phyloP scores from a whole-genome alignment of 2,888 invertebrate genomes.

The Stramonita haemastoma region DNA sequence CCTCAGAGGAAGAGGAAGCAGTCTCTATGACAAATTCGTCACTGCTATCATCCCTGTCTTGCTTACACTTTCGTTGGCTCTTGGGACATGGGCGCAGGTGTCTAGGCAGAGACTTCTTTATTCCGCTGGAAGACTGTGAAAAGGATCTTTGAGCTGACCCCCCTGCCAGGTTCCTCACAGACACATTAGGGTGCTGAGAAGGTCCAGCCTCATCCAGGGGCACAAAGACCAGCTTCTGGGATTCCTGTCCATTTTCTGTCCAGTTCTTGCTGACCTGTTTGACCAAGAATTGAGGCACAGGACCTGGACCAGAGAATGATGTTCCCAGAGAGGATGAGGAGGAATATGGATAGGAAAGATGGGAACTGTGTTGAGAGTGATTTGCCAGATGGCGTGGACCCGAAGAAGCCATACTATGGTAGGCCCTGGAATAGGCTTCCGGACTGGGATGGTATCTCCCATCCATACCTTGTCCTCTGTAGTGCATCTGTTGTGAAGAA shows the following conservation, averaged over 20 bases:
- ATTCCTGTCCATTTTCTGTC: constrained; percentile 43
- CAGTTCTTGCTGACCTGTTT: constrained; percentile 47
- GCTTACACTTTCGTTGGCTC: background rate
- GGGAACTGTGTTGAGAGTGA: background rate
- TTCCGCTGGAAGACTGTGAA: background rate
- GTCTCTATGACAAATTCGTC: background rate
- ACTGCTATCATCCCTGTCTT: background rate
- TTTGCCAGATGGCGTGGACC: background rate
- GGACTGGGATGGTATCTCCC: constrained; percentile 4
- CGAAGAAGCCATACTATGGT: constrained; percentile 24
- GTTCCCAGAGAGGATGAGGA: background rate
- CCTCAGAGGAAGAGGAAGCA: constrained; percentile 23
- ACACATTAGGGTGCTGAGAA: constrained; percentile 10
- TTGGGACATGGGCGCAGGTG: constrained; percentile 27
- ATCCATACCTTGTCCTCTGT: background rate
- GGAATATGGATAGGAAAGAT: constrained; percentile 1
- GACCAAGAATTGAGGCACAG: constrained; percentile 41
- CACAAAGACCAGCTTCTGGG: constrained; percentile 45
- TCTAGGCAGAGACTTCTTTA: constrained; percentile 25
- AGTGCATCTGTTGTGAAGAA: background rate
- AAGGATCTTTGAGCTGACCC: background rate
- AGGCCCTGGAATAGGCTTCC: background rate
- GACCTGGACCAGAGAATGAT: background rate
- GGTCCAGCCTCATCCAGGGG: constrained; percentile 42
- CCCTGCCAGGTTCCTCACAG: background rate